A percentile compares a stretch with the other conserved stretches of the same genome.
These are phyloP conservation scores for Creontiades dilutus DNA, from an alignment of 2,888 invertebrate species.

Conservation along the genomic window DNA sequence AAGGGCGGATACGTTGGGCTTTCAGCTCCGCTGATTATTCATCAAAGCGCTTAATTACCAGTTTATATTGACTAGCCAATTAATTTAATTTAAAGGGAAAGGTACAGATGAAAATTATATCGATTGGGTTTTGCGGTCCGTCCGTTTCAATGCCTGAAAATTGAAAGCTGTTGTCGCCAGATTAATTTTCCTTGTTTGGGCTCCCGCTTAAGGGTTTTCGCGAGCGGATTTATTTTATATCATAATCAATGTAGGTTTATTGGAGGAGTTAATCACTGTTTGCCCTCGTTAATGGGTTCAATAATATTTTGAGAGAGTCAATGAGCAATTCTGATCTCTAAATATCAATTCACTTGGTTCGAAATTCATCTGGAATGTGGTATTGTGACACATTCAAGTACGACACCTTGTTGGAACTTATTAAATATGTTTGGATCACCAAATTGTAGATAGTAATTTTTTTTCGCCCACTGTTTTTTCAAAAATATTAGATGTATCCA, in stretches of 20 bases:
- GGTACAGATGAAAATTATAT: slow-evolving; percentile 1
- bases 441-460: no score
- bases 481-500: no score
- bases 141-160: slow-evolving; percentile 11
- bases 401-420: no score
- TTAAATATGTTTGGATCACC: no score
- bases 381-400: no score
- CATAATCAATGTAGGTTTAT: neutral
- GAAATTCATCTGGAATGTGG: no score
- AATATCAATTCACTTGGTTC: no score
- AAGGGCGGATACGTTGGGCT: slow-evolving; percentile 12
- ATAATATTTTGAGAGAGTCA: neutral
- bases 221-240: slow-evolving; percentile 1
- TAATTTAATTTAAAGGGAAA: slow-evolving; percentile 56
- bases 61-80: slow-evolving; percentile 62
- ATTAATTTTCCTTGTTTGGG: slow-evolving; percentile 36
- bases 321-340: no score
- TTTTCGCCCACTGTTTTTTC: no score
- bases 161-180: slow-evolving; percentile 11
- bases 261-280: slow-evolving; percentile 16
- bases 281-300: slow-evolving; percentile 19
- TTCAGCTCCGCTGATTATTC: slow-evolving; percentile 22
- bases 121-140: neutral
- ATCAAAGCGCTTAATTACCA: slow-evolving; percentile 51
- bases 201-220: slow-evolving; percentile 13